Base-by-base conservation (phyloP, 1,140 invertebrate species). In the Drosophila bocki region DNA sequence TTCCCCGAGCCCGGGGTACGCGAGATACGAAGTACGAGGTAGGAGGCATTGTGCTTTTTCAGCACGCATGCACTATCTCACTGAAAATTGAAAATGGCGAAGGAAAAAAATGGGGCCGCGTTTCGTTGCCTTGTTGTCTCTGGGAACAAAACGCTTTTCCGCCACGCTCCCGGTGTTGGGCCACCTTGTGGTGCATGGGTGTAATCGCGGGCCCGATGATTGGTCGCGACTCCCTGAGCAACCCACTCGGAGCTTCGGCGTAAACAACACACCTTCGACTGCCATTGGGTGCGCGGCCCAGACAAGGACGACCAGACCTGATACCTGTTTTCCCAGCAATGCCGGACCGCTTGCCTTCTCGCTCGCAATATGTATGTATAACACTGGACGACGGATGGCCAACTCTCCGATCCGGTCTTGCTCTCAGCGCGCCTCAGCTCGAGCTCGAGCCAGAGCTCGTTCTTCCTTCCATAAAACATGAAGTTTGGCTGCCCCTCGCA, bases 401-500 rank as follows among this genome's bases (percentile, higher is more conserved):
- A 35, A 17, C 67, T 68, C 67, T 70, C 67, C 67, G 48, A 68
- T 70, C 67, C 63, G 48, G 67, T 68, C 67, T 63, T 45, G 53
- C 54, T 39, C 42, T 58, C 60, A 60, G 17, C n/a, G 13, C 9
- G 47, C 56, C 32, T 57, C 17, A 47, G 57, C 42, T 47, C 45
- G 22, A n/a, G 60, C 33, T 33, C 22, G 7, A 13, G 47, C 47
- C 53, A 62, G 53, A 32, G 47, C 48, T 13, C 9, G 39, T 39
- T 41, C 60, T 39, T 41, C 60, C 81, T 75, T 78, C 69, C 68
- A 86, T 85, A 81, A 78, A 85, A 78, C 82, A 74, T 74, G 75
- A 67, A 70, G 75, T 69, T 70, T 67, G 7, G 58, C 53, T 50
- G 48, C 61, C 62, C 68, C 72, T 75, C 61, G 44, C 63, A 71